These are phyloP conservation scores for Leucosticte australis DNA, from an alignment of 2,113 vertebrate species.

Conservation along the genomic window DNA sequence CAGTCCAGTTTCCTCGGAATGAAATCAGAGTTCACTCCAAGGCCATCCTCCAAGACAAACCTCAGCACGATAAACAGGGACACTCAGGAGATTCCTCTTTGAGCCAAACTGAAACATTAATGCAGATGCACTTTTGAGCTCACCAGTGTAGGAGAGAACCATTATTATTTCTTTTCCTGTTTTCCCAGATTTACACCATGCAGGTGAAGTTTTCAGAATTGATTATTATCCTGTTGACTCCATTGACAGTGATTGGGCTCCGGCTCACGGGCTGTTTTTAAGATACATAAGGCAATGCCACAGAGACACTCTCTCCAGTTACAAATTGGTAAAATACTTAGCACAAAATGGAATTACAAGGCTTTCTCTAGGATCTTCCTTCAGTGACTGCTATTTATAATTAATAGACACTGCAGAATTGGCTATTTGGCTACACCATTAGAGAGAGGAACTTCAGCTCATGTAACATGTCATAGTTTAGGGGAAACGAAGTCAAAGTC, in stretches of 20 bases:
- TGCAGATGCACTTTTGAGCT: neutral
- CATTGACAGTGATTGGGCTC: neutral
- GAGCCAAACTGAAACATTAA: neutral
- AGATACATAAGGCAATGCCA: neutral
- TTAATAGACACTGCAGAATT: neutral
- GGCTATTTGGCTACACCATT: neutral
- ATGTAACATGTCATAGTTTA: rapidly evolving
- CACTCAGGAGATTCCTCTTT: neutral
- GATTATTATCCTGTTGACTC: neutral
- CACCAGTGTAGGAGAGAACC: neutral
- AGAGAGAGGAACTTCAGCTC: neutral
- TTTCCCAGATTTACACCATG: neutral
- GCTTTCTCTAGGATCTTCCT: neutral
- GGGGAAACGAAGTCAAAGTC: neutral
- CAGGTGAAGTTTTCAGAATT: neutral
- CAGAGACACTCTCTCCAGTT: neutral
- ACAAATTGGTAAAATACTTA: neutral
- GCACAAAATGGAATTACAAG: neutral
- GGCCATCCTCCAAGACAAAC: neutral
- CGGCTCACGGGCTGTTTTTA: neutral
- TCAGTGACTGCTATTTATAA: neutral
- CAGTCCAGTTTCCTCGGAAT: neutral
- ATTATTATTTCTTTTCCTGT: neutral
- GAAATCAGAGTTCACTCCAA: neutral
- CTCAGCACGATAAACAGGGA: neutral